phyloP scores from a whole-genome alignment of 2,113 vertebrate genomes.

The Ia io region DNA sequence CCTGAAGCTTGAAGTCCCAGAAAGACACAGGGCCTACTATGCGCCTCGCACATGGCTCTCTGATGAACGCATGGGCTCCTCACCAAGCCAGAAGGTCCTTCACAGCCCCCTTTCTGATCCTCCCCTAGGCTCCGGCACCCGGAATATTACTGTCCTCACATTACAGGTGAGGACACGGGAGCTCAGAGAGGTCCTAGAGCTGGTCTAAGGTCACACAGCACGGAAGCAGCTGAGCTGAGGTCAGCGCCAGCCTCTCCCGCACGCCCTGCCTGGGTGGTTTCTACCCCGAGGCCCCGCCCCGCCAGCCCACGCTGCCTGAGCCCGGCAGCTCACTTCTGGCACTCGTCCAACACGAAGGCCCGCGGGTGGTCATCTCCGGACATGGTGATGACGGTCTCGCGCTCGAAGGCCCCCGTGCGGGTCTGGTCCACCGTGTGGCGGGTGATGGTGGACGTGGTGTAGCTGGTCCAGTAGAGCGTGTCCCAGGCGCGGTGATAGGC shows the following conservation, averaged over 20 bases:
- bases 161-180: not conserved
- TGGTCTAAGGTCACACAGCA: not conserved
- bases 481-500: constrained; percentile 97
- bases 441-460: constrained; percentile 96
- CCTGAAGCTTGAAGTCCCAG: not conserved
- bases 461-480: constrained; percentile 97
- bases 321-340: constrained; percentile 90
- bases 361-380: constrained; percentile 96
- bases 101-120: not conserved
- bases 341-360: constrained; percentile 96
- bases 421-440: constrained; percentile 96
- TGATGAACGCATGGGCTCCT: not conserved
- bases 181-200: not conserved
- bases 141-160: not conserved
- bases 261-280: not conserved
- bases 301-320: too few relatives aligned
- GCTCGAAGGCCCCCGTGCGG: constrained; percentile 90
- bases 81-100: not conserved
- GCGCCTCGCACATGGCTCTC: not conserved
- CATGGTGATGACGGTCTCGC: constrained; percentile 97
- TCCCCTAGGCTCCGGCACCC: not conserved
- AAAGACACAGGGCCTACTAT: not conserved
- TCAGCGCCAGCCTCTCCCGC: rapidly evolving
- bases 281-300: not conserved
- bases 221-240: not conserved